phyloP scores from a whole-genome alignment of 2,797 vertebrate species.

The Picus viridis region DNA sequence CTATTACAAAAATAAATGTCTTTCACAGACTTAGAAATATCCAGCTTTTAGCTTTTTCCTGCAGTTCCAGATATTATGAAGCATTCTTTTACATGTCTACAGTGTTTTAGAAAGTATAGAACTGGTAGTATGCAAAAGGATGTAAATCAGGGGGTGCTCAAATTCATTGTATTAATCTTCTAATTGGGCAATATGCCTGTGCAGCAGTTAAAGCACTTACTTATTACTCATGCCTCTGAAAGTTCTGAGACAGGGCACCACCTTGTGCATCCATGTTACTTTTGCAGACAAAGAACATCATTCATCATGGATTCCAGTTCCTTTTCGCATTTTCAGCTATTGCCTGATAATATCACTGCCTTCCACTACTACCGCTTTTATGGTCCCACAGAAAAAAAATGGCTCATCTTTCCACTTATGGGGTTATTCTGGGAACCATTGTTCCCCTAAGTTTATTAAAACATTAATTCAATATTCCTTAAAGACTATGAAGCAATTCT shows the following conservation, averaged over 20 bases:
- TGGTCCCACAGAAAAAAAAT: not conserved
- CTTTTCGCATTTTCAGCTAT: not conserved
- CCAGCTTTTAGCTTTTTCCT: not conserved
- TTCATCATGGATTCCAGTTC: not conserved
- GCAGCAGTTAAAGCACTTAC: not conserved
- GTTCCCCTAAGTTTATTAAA: not conserved
- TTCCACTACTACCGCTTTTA: not conserved
- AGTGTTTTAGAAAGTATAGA: not conserved
- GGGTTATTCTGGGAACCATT: not conserved
- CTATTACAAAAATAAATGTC: not conserved
- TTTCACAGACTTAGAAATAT: not conserved
- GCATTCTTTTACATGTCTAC: rapidly evolving
- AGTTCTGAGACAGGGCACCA: not conserved
- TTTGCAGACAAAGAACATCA: not conserved
- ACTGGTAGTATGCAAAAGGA: not conserved
- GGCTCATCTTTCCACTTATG: not conserved
- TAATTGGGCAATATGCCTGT: not conserved
- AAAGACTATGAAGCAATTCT: not conserved
- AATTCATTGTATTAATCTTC: not conserved
- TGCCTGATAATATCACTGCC: not conserved
- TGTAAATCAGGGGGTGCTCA: not conserved
- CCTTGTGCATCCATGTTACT: rapidly evolving
- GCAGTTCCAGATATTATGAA: not conserved
- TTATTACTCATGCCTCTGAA: not conserved
- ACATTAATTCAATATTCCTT: not conserved